phyloP scores from a whole-genome alignment of 2,113 vertebrate species.

The Scortum barcoo region DNA sequence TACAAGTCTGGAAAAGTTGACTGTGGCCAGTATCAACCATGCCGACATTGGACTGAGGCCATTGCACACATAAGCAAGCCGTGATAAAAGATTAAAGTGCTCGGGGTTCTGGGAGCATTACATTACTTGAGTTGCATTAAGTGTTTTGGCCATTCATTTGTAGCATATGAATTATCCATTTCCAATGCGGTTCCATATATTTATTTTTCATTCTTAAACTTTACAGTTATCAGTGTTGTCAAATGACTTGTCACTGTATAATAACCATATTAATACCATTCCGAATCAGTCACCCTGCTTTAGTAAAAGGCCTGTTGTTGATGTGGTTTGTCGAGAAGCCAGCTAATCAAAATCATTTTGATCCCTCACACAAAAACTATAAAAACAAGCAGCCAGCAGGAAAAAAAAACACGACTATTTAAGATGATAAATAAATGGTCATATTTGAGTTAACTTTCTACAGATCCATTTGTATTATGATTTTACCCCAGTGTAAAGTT shows the following conservation, averaged over 20 bases:
- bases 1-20: slow-evolving; percentile 44
- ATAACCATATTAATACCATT: neutral
- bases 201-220: neutral
- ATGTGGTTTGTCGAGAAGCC: slow-evolving; percentile 9
- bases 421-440: slow-evolving; percentile 13
- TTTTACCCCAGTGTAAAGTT: slow-evolving; percentile 57
- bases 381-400: slow-evolving; percentile 2
- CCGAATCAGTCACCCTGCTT: neutral
- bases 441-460: slow-evolving; percentile 13
- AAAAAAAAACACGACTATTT: slow-evolving; percentile 19
- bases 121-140: slow-evolving; percentile 23
- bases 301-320: neutral
- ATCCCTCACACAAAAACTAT: neutral
- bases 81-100: slow-evolving; percentile 25
- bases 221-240: neutral
- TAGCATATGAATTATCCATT: slow-evolving; percentile 10
- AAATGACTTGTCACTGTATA: slow-evolving; percentile 1
- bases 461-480: slow-evolving; percentile 13
- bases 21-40: neutral
- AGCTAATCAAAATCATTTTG: slow-evolving; percentile 13
- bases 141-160: slow-evolving; percentile 18
- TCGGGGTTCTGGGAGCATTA: slow-evolving; percentile 10
- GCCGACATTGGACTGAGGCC: slow-evolving; percentile 41
- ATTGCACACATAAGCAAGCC: slow-evolving; percentile 11
- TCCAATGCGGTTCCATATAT: neutral